Evolutionary conservation across 2,888 invertebrate species (phyloP).

Genomic region (Stenolophus ochropezus): DNA sequence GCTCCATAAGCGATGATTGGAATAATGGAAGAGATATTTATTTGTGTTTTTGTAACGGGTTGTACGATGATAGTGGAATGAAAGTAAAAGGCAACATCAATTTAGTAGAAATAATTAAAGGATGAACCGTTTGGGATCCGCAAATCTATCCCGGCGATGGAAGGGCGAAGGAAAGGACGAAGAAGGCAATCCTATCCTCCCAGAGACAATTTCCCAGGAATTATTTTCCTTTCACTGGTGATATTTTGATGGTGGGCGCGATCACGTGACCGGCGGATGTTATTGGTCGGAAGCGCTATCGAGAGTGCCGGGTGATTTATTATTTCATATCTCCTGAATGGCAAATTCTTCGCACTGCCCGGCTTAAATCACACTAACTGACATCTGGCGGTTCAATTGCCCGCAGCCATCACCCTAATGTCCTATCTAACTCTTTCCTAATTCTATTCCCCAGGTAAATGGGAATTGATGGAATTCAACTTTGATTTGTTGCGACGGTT

Average conservation of each 20-base stretch:
- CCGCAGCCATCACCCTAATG: not conserved
- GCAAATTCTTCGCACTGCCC: constrained; percentile 32
- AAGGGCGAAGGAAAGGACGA: not conserved
- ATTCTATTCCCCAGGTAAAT: not conserved
- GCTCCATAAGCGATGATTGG: no score
- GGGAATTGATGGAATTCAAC: not conserved
- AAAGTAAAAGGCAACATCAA: not conserved
- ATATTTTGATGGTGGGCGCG: constrained; percentile 24
- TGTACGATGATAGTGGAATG: not conserved
- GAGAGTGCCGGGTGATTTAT: constrained; percentile 31
- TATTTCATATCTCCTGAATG: constrained; percentile 44
- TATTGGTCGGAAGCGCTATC: constrained; percentile 28
- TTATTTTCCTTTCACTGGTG: constrained; percentile 31
- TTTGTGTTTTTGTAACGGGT: no score
- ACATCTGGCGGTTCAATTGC: constrained; percentile 40
- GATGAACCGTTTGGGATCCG: not conserved
- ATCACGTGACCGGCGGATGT: constrained; percentile 36
- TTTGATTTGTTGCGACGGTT: not conserved
- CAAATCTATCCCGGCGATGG: not conserved
- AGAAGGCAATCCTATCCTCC: not conserved
- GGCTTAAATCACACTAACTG: constrained; percentile 40
- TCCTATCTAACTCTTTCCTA: not conserved
- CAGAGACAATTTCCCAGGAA: constrained; percentile 33
- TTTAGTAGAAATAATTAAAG: not conserved
- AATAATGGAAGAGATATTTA: no score